Evolutionary conservation across 2,888 invertebrate species (phyloP), one percentile per base, ranked within the genome.

Genomic region (Dryobotodes eremita): DNA sequence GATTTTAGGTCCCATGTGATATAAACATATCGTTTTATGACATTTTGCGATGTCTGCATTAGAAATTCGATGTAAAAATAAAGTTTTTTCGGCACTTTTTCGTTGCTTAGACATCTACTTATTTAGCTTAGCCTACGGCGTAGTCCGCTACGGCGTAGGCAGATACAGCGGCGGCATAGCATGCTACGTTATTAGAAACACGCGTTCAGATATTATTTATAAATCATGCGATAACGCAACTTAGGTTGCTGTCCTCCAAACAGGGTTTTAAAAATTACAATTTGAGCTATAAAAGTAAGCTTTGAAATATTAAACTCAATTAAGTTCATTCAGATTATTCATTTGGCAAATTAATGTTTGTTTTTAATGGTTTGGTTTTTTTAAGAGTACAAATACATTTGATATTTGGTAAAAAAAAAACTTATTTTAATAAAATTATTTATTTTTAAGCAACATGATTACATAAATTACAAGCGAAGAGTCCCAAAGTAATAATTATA

Each of bases 161-260:
- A 20, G 36, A 20, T 72, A 66, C n/a, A n/a, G 15, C 53, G 42
- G 46, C 20, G 42, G 10, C 74, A 31, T 74, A 74, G 53, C 26
- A 7, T 6, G 46, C 31, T 53, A 57, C 36, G 2, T 36, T 36
- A 55, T 73, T 42, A 55, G 31, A 10, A 20, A 23, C 23, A 31
- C 7, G 11, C 17, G 15, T 26, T 13, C n/a, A 8, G 20, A 48
- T 31, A 0, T 3, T 15, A 2, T 59, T 26, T 59, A 26, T 23
- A n/a, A 46, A 42, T 4, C 31, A 46, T 55, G 36, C 11, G 13
- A 17, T 17, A 17, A 23, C 10, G 15, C 10, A 36, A 17, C 4
- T 46, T 36, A 11, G 17, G 0, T 23, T 15, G 23, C 23, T 20
- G 2, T 26, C 13, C 8, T 70, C 13, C 15, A 53, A 71, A 23